Percentiles rank a stretch among this genome's conserved stretches.
phyloP scores from a whole-genome alignment of 2,113 vertebrate genomes.

The Mola mola region DNA sequence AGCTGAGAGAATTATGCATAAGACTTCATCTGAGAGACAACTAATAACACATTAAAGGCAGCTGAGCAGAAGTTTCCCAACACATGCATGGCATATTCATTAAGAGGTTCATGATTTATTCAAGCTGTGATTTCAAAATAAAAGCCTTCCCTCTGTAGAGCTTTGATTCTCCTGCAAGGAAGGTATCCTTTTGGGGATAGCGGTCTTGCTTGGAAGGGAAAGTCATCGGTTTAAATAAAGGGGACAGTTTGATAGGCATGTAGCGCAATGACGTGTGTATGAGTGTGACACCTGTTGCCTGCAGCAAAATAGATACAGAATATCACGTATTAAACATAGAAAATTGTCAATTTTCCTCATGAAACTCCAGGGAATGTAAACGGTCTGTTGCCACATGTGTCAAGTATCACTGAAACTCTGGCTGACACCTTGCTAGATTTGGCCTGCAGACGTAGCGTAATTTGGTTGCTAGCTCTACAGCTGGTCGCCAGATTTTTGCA shows the following conservation, averaged over 20 bases:
- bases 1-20: constrained; percentile 46
- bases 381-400: constrained; percentile 28
- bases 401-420: constrained; percentile 9
- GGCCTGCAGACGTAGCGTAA: constrained; percentile 28
- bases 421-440: constrained; percentile 30
- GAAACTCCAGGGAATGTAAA: constrained; percentile 19
- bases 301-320: constrained; percentile 1
- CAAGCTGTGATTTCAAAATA: constrained; percentile 50
- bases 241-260: constrained; percentile 14
- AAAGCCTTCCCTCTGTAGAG: constrained; percentile 20
- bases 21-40: constrained; percentile 45
- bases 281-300: constrained; percentile 16
- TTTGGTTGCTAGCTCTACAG: constrained; percentile 1
- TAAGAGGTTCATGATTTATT: constrained; percentile 33
- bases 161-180: constrained; percentile 32
- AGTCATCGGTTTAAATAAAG: constrained; percentile 13
- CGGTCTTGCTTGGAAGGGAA: constrained; percentile 7
- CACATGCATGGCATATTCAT: constrained; percentile 43
- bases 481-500: constrained; percentile 23
- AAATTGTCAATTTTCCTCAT: constrained; percentile 3
- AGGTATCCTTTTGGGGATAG: constrained; percentile 15
- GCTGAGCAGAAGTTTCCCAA: constrained; percentile 23
- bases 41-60: constrained; percentile 54
- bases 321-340: constrained; percentile 18
- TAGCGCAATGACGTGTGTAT: constrained; percentile 8